These are phyloP conservation scores for Kryphioiulus occultus DNA, from an alignment of 2,888 invertebrate species.

Conservation along the genomic window DNA sequence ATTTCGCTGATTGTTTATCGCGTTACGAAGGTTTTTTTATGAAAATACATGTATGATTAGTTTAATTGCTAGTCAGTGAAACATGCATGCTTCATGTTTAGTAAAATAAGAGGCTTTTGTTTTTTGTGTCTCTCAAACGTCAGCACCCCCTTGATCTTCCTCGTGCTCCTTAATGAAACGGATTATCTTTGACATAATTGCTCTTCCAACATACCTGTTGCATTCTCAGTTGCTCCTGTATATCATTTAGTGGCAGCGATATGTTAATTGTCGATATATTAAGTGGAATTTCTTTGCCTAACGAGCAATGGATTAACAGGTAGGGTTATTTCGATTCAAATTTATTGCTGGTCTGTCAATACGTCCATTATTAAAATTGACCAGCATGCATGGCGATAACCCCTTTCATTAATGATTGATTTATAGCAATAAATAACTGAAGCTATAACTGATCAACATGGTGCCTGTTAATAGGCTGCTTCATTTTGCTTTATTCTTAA, in stretches of 20 bases:
- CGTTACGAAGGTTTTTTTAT: neutral
- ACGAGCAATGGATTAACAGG: neutral
- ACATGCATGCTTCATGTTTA: neutral
- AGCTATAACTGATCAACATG: too few relatives aligned
- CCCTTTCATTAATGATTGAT: too few relatives aligned
- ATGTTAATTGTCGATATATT: neutral
- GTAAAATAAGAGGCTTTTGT: neutral
- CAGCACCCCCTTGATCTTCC: neutral
- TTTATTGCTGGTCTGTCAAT: neutral
- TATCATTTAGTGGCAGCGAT: neutral
- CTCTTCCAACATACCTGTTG: neutral
- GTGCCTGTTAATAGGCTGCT: too few relatives aligned
- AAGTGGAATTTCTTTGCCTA: neutral
- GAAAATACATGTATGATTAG: neutral
- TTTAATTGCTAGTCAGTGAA: neutral
- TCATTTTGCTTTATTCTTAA: too few relatives aligned
- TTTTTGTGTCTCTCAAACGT: neutral
- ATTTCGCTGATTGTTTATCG: neutral
- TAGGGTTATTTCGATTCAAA: neutral
- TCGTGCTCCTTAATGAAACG: neutral
- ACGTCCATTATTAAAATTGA: neutral
- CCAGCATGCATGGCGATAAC: too few relatives aligned
- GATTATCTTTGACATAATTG: neutral
- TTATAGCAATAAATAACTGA: too few relatives aligned
- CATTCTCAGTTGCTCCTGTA: neutral